Evolutionary conservation across 1,140 invertebrate genomes (phyloP), one percentile per base, ranked within the genome.

Genomic region (Armadillidium nasatum): DNA sequence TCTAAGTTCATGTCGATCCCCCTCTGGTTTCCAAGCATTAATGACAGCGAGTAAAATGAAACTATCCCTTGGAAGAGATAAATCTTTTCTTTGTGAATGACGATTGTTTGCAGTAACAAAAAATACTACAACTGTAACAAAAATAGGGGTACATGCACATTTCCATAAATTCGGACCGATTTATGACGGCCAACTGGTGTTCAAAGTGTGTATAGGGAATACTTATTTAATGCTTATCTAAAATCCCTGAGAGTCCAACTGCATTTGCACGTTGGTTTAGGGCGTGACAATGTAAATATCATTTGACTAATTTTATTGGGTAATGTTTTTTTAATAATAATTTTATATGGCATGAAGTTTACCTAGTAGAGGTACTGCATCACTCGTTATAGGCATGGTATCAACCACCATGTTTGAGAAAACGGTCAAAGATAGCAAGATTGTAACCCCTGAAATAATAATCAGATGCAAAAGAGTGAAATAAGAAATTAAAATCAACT

Each of bases 371-470:
- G 93, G 93, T 75, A 94, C 90, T 81, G 92, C 91, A 84, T 94
- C 92, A 76, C 91, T 92, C 72, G 92, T 93, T 80, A 91, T 91
- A 76, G 92, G 92, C 87, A 94, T 93, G 83, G 91, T 90, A 87
- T 92, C 88, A 80, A 89, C 91, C 78, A 94, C 89, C 87, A 94
- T 90, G 84, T 94, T 90, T 87, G 94, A 90, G 87, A 94, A 94
- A 84, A 94, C 92, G 85, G 92, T 94, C 84, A 94, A 88, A 83
- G 92, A 94, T 85, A 95, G 90, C 82, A 94, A 89, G 86, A 94
- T 94, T 83, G 92, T 94, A 81, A 94, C 92, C 85, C 92, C 91
- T 93, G 87, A 82, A 85, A 84, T 79, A 78, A 81, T 77, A 82
- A 79, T 76, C 78, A 76, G 69, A 77, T 79, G 75, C 78, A 79